phyloP scores from a whole-genome alignment of 2,113 vertebrate genomes.

The Colius striatus region DNA sequence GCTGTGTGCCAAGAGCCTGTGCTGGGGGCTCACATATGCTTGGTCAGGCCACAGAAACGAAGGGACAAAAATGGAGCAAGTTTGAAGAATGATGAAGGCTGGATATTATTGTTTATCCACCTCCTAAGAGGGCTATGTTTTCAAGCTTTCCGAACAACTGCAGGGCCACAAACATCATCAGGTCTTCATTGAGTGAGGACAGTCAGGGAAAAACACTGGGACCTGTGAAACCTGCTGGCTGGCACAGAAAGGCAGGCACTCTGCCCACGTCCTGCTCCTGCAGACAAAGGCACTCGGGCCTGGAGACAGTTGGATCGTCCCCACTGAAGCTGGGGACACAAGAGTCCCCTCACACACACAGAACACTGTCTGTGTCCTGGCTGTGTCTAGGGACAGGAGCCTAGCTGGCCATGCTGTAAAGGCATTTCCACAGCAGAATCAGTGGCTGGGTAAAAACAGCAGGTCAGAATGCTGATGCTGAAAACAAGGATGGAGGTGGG shows the following conservation, averaged over 20 bases:
- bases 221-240: background rate
- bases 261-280: background rate
- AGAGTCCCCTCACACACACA: background rate
- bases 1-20: background rate
- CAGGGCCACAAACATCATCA: background rate
- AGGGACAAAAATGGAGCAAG: background rate
- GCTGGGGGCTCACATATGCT: background rate
- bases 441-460: background rate
- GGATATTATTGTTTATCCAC: background rate
- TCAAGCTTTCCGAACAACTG: background rate
- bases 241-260: background rate
- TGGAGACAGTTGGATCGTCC: background rate
- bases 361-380: background rate
- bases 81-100: background rate
- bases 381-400: background rate
- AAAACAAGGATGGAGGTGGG: background rate
- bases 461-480: background rate
- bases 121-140: background rate
- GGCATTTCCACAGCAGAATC: background rate
- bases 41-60: accelerated
- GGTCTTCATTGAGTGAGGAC: background rate
- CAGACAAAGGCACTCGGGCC: background rate
- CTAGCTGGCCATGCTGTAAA: background rate
- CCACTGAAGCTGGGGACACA: background rate
- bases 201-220: background rate